Evolutionary conservation across 1,140 invertebrate species (phyloP).

Genomic region (Bombus balteatus): DNA sequence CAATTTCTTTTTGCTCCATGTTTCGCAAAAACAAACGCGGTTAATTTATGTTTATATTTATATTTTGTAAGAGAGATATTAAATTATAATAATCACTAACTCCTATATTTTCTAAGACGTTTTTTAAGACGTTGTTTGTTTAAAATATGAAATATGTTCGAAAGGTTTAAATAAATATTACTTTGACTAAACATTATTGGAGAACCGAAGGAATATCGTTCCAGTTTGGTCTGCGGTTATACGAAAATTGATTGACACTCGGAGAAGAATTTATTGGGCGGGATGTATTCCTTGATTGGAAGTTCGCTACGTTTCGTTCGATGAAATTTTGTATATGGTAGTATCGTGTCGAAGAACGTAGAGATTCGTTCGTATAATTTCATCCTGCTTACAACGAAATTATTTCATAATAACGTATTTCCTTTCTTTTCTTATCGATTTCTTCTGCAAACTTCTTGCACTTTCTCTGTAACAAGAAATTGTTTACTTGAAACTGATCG

Average conservation of each 20-base stretch:
- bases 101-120: background rate
- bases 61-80: background rate
- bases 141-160: background rate
- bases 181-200: background rate
- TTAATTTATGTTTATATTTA: too few relatives aligned
- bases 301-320: conserved; percentile 1
- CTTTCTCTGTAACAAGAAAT: too few relatives aligned
- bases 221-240: conserved; percentile 13
- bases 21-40: background rate
- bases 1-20: background rate
- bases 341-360: background rate
- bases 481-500: too few relatives aligned
- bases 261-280: background rate
- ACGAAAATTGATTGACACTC: conserved; percentile 27
- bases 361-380: background rate
- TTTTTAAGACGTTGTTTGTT: background rate
- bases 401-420: background rate
- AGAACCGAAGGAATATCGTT: background rate
- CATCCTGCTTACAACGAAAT: background rate
- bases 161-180: background rate
- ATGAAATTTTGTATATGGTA: background rate
- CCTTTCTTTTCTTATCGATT: too few relatives aligned
- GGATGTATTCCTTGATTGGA: conserved; percentile 15
- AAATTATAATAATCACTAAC: background rate
- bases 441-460: too few relatives aligned